These are phyloP conservation scores for Chymomyza amoena DNA, from an alignment of 2,888 invertebrate genomes.

Conservation along the genomic window DNA sequence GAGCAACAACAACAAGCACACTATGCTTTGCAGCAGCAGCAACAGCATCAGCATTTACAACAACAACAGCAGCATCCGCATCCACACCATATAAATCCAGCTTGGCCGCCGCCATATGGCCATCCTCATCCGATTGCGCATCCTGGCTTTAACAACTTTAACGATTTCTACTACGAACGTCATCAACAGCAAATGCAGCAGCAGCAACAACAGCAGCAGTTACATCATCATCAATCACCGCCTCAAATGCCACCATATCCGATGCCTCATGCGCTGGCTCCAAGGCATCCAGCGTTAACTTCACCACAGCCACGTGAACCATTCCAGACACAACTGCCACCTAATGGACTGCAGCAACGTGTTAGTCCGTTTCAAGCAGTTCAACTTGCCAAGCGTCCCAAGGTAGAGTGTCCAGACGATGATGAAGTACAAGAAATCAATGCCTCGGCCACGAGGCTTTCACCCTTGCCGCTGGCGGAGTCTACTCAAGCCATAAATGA, in stretches of 20 bases:
- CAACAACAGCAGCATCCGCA: constrained; percentile 42
- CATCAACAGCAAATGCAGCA: constrained; percentile 57
- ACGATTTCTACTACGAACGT: constrained; percentile 67
- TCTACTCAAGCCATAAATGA: constrained; percentile 20
- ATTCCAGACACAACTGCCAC: constrained; percentile 58
- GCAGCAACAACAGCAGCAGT: constrained; percentile 54
- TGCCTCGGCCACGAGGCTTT: constrained; percentile 24
- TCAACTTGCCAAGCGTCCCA: constrained; percentile 56
- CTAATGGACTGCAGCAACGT: constrained; percentile 37
- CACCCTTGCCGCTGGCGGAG: constrained; percentile 38
- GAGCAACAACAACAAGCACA: constrained; percentile 67
- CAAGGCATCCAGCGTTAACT: constrained; percentile 26
- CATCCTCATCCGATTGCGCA: constrained; percentile 43
- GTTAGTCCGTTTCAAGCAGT: constrained; percentile 60
- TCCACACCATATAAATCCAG: constrained; percentile 36
- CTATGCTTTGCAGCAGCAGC: constrained; percentile 59
- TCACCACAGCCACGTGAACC: constrained; percentile 51
- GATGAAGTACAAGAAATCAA: constrained; percentile 60
- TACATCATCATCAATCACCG: constrained; percentile 45
- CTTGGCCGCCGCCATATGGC: constrained; percentile 55
- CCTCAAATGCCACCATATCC: background rate
- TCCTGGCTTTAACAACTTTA: constrained; percentile 51
- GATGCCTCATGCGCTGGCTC: constrained; percentile 11
- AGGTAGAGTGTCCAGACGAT: constrained; percentile 54
- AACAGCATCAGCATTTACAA: constrained; percentile 44